These are phyloP conservation scores for Cladopsammia gracilis DNA, from an alignment of 64 coral and sea anemone genomes.

Conservation along the genomic window DNA sequence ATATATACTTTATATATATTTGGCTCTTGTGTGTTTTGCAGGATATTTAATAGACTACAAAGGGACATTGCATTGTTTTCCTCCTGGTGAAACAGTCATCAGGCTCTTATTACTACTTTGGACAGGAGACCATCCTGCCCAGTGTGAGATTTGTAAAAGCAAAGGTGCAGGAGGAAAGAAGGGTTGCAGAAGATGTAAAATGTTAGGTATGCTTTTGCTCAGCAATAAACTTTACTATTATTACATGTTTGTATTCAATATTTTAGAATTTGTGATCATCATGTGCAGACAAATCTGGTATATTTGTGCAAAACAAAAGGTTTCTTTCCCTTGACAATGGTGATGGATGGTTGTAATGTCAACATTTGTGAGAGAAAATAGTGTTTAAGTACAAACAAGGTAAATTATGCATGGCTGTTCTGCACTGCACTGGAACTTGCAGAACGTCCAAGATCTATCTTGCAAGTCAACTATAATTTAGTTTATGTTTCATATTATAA, in stretches of 20 bases:
- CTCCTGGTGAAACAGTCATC: slow-evolving; percentile 64
- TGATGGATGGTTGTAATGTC: too few relatives aligned
- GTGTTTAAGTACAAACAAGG: neutral
- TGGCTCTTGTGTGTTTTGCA: slow-evolving; percentile 23
- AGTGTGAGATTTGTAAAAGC: slow-evolving; percentile 73
- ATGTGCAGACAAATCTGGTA: neutral
- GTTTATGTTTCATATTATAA: too few relatives aligned
- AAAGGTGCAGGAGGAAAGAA: slow-evolving; percentile 80
- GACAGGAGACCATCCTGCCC: slow-evolving; percentile 79
- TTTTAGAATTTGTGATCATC: neutral
- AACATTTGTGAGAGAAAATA: neutral
- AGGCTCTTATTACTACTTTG: slow-evolving; percentile 68
- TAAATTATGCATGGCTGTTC: neutral
- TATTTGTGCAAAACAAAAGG: neutral
- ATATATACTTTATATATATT: too few relatives aligned
- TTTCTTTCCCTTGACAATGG: slow-evolving; percentile 8
- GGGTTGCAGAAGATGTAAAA: slow-evolving; percentile 71
- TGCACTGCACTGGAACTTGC: neutral
- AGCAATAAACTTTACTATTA: neutral
- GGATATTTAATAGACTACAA: slow-evolving; percentile 69
- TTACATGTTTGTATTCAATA: neutral
- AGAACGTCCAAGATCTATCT: neutral
- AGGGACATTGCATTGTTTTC: slow-evolving; percentile 51
- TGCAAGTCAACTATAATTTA: too few relatives aligned
- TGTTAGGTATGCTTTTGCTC: slow-evolving; percentile 13